Evolutionary conservation across 2,888 invertebrate genomes (phyloP), one percentile per base, ranked within the genome.

Genomic region (Branchinecta sandiegonensis): DNA sequence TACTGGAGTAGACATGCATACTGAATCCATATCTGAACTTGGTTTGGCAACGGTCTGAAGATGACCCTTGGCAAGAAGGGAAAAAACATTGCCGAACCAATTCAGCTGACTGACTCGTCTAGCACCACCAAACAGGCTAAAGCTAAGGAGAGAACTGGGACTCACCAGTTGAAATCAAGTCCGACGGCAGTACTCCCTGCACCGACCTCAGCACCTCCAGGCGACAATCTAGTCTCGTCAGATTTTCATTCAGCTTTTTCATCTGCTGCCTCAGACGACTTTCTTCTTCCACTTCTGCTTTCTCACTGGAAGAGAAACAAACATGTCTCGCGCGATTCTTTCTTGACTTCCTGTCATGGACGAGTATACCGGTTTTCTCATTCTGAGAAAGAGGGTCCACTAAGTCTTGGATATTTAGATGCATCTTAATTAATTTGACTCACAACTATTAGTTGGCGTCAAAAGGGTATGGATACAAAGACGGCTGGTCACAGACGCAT

Each of bases 161-260:
- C 65, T 37, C n/a, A 37, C 65, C 65, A 65, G 14, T 65, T 17
- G 23, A 17, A 17, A 56, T 17, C 9, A 70, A 69, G 46, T 72
- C 72, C 67, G 71, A 68, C 46, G 72, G 72, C 17, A 73, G 67
- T 65, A 69, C 69, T 66, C 69, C 65, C 46, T 73, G 72, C 47
- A 72, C 73, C 12, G 72, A 67, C 50, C 69, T 69, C 48, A 72
- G 69, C 11, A 72, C 73, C 63, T 73, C 72, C 66, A 72, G 68
- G 66, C 71, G 72, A 11, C 70, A 70, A 67, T 72, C 71, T 66
- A 73, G 70, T 5, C 71, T 71, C 12, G 72, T 71, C 66, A 73
- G 68, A 67, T 71, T 69, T 66, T 70, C 69, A 69, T 73, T 71
- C 47, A 73, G 66, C n/a, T 70, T 70, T 6, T 69, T 70, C 67